Evolutionary conservation across 2,888 invertebrate genomes (phyloP).

Genomic region (Octonoba sinensis): DNA sequence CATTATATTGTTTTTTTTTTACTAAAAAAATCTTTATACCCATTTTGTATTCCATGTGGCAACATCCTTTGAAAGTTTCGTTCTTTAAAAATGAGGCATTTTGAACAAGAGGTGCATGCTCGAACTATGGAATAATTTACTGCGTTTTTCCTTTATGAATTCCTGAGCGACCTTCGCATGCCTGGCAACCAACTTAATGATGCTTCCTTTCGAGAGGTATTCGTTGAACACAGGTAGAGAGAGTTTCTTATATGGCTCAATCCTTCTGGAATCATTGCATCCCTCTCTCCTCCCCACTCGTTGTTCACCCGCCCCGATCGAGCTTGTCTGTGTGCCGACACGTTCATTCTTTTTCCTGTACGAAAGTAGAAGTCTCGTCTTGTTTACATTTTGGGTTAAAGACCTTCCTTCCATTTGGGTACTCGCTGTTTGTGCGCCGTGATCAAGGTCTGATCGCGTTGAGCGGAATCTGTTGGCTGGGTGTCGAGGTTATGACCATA

Average conservation of each 20-base stretch:
- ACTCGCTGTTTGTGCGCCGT: conserved; percentile 12
- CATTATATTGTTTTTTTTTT: too few species aligned
- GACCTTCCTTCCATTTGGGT: conserved; percentile 40
- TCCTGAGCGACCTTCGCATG: conserved; percentile 21
- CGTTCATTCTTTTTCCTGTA: too few species aligned
- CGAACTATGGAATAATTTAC: neutral
- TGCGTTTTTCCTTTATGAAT: conserved; percentile 1
- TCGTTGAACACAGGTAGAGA: neutral
- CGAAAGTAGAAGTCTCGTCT: conserved; percentile 12
- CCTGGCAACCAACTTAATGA: neutral
- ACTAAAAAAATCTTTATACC: too few species aligned
- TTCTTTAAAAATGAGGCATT: too few species aligned
- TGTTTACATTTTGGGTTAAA: conserved; percentile 63
- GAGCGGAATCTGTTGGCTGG: neutral
- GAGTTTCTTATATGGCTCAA: conserved; percentile 26
- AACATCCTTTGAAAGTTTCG: too few species aligned
- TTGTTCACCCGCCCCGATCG: conserved; percentile 1
- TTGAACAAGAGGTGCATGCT: neutral
- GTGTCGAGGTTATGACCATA: conserved; percentile 60
- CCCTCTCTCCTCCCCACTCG: conserved; percentile 20
- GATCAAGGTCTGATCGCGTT: conserved; percentile 50
- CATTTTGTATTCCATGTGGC: too few species aligned
- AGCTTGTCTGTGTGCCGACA: too few species aligned
- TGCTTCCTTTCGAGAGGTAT: too few species aligned
- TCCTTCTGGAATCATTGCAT: conserved; percentile 1